A percentile compares a stretch with the other conserved stretches of the same genome.
These are phyloP conservation scores for Cossypha heuglini DNA, from an alignment of 2,797 vertebrate species.

Conservation along the genomic window DNA sequence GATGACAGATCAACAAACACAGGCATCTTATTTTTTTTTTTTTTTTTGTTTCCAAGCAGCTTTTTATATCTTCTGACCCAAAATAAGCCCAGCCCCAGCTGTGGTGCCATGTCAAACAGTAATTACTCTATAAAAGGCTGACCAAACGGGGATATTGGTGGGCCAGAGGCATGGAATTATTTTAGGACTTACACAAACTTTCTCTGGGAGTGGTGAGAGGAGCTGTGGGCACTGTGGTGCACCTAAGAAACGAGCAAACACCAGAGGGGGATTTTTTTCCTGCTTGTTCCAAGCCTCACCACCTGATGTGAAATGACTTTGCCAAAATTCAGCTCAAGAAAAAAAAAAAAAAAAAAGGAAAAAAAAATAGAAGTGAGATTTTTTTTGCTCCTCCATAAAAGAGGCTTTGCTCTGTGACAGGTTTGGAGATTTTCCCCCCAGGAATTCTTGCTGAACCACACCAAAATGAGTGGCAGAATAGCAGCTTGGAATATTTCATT, in stretches of 20 bases:
- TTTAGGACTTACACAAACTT: constrained; percentile 56
- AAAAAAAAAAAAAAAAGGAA: neutral
- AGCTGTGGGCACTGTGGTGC: neutral
- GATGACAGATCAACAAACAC: constrained; percentile 49
- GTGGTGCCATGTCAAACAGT: constrained; percentile 57
- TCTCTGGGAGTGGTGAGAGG: constrained; percentile 20
- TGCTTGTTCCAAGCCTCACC: neutral
- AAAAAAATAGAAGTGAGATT: neutral
- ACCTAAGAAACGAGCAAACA: neutral
- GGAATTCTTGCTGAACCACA: neutral
- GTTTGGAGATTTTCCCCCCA: neutral
- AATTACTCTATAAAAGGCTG: constrained; percentile 57
- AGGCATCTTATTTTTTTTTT: neutral
- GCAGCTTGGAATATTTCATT: neutral
- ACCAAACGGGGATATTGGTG: constrained; percentile 38
- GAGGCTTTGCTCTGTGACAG: neutral
- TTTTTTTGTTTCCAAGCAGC: neutral
- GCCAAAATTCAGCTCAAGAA: neutral
- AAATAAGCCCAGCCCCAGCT: constrained; percentile 60
- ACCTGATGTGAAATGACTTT: neutral
- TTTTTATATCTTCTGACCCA: constrained; percentile 64
- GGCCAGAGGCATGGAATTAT: constrained; percentile 35
- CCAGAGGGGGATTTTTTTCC: neutral
- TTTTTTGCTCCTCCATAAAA: neutral
- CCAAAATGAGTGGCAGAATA: neutral